Conservation (phyloP, 2,113 vertebrate genomes). For the Paramisgurnus dabryanus region DNA sequence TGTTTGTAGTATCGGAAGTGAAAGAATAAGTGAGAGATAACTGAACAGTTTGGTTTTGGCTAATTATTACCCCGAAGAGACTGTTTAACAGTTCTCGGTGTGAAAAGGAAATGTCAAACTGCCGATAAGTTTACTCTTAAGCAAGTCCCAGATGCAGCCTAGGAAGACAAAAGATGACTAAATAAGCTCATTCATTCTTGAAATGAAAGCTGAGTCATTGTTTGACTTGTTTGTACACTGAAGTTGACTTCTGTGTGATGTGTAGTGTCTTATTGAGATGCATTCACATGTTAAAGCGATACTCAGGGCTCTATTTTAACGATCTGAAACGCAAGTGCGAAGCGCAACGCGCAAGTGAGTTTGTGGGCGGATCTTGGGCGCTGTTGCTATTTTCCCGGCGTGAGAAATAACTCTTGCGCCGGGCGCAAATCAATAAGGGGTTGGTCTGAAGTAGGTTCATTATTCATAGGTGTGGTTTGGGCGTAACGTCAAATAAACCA, state of each 20-base stretch:
- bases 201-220: not conserved
- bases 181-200: not conserved
- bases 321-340: no score
- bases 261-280: no score
- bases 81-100: not conserved
- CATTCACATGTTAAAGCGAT: no score
- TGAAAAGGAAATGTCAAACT: not conserved
- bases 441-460: no score
- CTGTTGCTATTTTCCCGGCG: no score
- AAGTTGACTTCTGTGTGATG: not conserved
- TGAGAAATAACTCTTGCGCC: no score
- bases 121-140: not conserved
- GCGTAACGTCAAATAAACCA: no score
- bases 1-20: not conserved
- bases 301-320: no score
- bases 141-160: not conserved
- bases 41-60: slow-evolving; percentile 5
- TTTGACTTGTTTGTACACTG: slow-evolving; percentile 9
- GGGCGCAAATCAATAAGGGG: no score
- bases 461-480: no score
- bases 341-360: no score
- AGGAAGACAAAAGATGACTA: not conserved
- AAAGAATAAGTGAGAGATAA: not conserved
- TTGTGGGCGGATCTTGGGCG: no score
- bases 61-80: not conserved